Evolutionary conservation across 2,888 invertebrate species (phyloP).

Genomic region (Parascotia fuliginaria): DNA sequence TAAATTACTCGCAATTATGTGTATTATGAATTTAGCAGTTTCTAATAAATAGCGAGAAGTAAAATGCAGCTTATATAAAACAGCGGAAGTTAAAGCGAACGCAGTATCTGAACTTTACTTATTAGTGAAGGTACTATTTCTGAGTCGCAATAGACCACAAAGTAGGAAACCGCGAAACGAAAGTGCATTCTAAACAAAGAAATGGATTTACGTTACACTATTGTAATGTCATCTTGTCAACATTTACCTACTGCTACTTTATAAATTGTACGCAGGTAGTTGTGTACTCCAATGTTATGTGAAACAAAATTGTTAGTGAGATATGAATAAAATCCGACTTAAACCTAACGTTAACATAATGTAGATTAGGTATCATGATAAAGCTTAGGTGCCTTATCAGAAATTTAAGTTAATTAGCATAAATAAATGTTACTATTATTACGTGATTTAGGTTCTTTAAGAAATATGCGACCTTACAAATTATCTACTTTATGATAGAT

Average conservation of each 20-base stretch:
- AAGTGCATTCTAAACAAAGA: constrained; percentile 23
- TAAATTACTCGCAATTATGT: constrained; percentile 20
- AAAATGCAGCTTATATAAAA: constrained; percentile 27
- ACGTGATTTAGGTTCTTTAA: too few relatives aligned
- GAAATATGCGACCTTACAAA: too few relatives aligned
- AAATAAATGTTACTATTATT: too few relatives aligned
- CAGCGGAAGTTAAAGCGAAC: constrained; percentile 25
- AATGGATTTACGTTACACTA: constrained; percentile 11
- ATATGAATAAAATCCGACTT: too few relatives aligned
- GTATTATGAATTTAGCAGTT: constrained; percentile 17
- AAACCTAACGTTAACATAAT: too few relatives aligned
- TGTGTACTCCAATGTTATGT: too few relatives aligned
- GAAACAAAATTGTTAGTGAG: too few relatives aligned
- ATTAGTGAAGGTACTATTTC: constrained; percentile 12
- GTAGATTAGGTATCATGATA: too few relatives aligned
- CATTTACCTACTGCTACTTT: neutral
- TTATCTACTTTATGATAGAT: too few relatives aligned
- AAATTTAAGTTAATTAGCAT: too few relatives aligned
- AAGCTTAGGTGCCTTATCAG: too few relatives aligned
- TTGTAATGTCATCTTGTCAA: neutral
- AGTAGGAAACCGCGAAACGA: constrained; percentile 33
- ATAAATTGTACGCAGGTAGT: too few relatives aligned
- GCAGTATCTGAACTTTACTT: constrained; percentile 12
- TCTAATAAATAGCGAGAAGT: constrained; percentile 29
- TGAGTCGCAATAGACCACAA: constrained; percentile 24